Base-by-base conservation (phyloP, 2,888 invertebrate species). In the Caenorhabditis afra region DNA sequence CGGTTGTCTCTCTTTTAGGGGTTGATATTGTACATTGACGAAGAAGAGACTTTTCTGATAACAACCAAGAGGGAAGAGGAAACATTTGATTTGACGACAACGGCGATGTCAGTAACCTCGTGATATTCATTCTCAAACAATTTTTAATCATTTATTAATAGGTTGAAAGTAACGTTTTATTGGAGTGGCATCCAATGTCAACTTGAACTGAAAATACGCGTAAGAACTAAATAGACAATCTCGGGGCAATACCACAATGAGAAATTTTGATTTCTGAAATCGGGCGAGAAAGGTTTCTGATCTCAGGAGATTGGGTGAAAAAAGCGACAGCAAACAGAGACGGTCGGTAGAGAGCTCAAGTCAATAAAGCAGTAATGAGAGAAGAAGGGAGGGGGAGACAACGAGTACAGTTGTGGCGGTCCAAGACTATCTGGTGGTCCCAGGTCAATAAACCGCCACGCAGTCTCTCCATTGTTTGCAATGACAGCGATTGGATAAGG, bases 361-460 rank as follows among this genome's bases (percentile, higher is more conserved):
- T 64, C 41, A 73, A 73, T 73, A 73, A 73, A 73, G 73, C 73
- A 55, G 52, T 52, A 61, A 53, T 70, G 71, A 71, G 62, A 62
- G 29, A 37, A 41, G 49, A 12, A 41, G 66, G 53, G 5, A 49
- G 58, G 22, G 44, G 47, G 49, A 20, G 49, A 52, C 49, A 45
- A 23, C 35, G 18, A 35, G 20, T n/a, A 50, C 11, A 20, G 3
- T n/a, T n/a, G n/a, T n/a, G n/a, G 4, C 3, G 23, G 29, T 29
- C 29, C 29, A 29, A 29, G 29, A 29, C 4, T 29, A 29, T 29
- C 29, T 29, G 14, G 50, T 50, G 18, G 50, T 50, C 50, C 5
- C 20, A 7, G 20, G 50, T 41, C 41, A 41, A 41, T 41, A 41
- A 41, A 14, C 3, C 41, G 29, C 11, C 3, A 41, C 41, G 7